Evolutionary conservation across 2,113 vertebrate species (phyloP).

Genomic region (Otis tarda): DNA sequence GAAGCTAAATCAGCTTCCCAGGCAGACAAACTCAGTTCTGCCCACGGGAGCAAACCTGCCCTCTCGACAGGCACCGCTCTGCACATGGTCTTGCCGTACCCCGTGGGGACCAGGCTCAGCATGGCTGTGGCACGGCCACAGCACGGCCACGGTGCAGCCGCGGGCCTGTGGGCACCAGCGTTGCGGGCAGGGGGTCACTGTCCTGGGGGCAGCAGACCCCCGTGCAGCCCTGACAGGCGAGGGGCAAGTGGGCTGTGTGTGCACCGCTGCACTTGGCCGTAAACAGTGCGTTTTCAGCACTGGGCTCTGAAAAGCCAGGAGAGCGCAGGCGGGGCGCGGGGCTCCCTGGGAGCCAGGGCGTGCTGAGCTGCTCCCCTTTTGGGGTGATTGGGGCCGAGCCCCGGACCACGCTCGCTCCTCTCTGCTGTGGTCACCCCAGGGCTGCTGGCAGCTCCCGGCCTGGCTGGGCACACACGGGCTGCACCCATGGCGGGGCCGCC

Average conservation of each 20-base stretch:
- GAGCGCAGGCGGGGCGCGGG: too few species aligned
- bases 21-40: not conserved
- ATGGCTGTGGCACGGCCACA: rapidly evolving
- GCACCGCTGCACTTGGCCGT: not conserved
- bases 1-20: not conserved
- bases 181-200: not conserved
- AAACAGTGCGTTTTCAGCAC: not conserved
- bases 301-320: too few species aligned
- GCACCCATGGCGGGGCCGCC: rapidly evolving
- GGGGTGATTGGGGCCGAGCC: not conserved
- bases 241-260: not conserved
- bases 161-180: not conserved
- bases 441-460: rapidly evolving
- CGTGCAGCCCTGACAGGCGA: rapidly evolving
- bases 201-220: not conserved
- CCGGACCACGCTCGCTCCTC: not conserved
- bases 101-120: not conserved
- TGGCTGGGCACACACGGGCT: not conserved
- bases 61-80: not conserved
- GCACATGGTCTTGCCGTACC: rapidly evolving
- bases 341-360: too few species aligned
- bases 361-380: too few species aligned
- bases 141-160: rapidly evolving
- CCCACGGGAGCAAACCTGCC: not conserved
- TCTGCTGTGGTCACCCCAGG: too few species aligned